Evolutionary conservation across 2,797 vertebrate species (phyloP), one percentile per base, ranked within the genome.

Genomic region (Gallirallus australis): DNA sequence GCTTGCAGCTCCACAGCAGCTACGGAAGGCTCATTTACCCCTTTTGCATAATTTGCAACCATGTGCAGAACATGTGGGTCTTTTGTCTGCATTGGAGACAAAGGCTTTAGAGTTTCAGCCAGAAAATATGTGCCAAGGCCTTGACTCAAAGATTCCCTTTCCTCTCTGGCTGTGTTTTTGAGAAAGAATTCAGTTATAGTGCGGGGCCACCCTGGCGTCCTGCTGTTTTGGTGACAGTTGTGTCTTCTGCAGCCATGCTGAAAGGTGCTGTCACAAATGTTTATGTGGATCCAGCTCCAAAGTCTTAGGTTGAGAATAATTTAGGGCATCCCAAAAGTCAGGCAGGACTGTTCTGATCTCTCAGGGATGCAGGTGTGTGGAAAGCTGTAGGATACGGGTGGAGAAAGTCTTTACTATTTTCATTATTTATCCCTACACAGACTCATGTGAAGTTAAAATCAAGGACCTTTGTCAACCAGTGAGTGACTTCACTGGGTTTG

Each of bases 41-140:
- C 50, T 27, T 52, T 52, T 52, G 15, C 25, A 15, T 52, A 28
- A 52, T 52, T 52, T 35, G 57, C 70, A 83, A 65, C 30, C 3
- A 0, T 30, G 15, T 21, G 53, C 35, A 25, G 12, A 42, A 47
- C 15, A 5, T 4, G 30, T 11, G 8, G 8, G n/a, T 35, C 54
- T 78, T 63, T 14, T 28, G 50, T 56, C 63, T 50, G 64, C 56
- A 14, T 30, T 37, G 25, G 14, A 63, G 54, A 30, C 42, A 81
- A 63, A 76, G 59, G 45, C 11, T 71, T 78, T 13, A 19, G 23
- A 39, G 13, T 39, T 40, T 76, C 69, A 65, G 64, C 7, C 50
- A 80, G 33, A 77, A 20, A 93, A 82, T 13, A 54, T 1, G 25
- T 31, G 48, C 59, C 42, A 59, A 66, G 53, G 71, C 61, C 71